Conservation (phyloP, 2,888 invertebrate species). For the Noctua pronuba region DNA sequence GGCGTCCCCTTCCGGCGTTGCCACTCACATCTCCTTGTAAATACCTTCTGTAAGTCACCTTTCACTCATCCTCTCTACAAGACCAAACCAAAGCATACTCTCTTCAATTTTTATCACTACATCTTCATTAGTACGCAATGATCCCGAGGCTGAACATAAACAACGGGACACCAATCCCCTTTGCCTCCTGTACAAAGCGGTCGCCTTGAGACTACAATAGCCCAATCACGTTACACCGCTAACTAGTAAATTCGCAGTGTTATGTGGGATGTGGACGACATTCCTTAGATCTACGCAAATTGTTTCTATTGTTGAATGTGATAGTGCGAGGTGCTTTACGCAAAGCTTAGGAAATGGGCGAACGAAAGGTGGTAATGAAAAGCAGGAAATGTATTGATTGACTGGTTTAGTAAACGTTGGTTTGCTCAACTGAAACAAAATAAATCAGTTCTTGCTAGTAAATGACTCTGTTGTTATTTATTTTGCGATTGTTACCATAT, state of each 20-base stretch:
- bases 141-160: too few species aligned
- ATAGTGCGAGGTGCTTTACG: conserved; percentile 45
- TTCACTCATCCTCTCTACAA: too few species aligned
- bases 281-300: conserved; percentile 63
- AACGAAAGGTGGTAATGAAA: conserved; percentile 28
- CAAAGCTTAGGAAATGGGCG: conserved; percentile 24
- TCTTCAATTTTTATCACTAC: too few species aligned
- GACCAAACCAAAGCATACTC: too few species aligned
- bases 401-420: conserved; percentile 14
- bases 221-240: conserved; percentile 54
- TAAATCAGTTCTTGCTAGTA: background rate
- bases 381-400: conserved; percentile 27
- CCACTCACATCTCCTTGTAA: too few species aligned
- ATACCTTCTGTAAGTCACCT: too few species aligned
- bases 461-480: background rate
- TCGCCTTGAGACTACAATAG: conserved; percentile 59
- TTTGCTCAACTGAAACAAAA: background rate
- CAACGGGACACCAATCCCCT: background rate
- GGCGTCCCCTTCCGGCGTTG: too few species aligned
- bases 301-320: conserved; percentile 60
- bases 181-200: conserved; percentile 20
- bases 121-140: too few species aligned
- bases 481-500: background rate
- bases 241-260: conserved; percentile 57
- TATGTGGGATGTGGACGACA: conserved; percentile 60